Percentiles rank a stretch among this genome's conserved stretches.
phyloP scores from a whole-genome alignment of 1,140 invertebrate species.

The Aphaenogaster ashmeadi region DNA sequence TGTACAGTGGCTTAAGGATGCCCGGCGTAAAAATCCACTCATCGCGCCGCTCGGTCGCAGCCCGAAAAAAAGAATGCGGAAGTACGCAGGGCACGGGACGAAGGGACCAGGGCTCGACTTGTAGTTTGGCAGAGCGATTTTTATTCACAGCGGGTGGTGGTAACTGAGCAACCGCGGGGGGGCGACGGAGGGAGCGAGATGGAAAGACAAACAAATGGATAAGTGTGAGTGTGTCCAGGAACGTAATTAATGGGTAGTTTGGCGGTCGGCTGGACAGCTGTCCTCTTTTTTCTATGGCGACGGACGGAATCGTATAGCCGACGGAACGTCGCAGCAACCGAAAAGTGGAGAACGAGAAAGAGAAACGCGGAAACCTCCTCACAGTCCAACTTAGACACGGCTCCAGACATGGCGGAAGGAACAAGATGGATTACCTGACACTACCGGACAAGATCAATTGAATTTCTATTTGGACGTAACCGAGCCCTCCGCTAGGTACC shows the following conservation, averaged over 20 bases:
- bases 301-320: conserved; percentile 79
- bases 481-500: conserved; percentile 63
- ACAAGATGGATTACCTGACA: conserved; percentile 87
- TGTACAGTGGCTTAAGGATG: conserved; percentile 16
- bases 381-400: conserved; percentile 75
- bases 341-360: conserved; percentile 66
- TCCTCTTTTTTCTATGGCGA: conserved; percentile 81
- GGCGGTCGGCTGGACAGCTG: conserved; percentile 86
- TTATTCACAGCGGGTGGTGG: conserved; percentile 70
- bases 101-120: conserved; percentile 36
- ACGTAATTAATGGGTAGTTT: conserved; percentile 87
- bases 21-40: conserved; percentile 38
- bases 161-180: conserved; percentile 33
- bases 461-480: conserved; percentile 86
- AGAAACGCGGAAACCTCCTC: conserved; percentile 83
- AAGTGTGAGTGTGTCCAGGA: conserved; percentile 74
- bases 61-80: conserved; percentile 51
- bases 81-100: conserved; percentile 35
- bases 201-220: conserved; percentile 79
- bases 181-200: conserved; percentile 9
- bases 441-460: conserved; percentile 88
- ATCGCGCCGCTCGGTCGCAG: conserved; percentile 15
- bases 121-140: conserved; percentile 70
- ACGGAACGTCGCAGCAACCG: conserved; percentile 71
- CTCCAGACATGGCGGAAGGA: conserved; percentile 85